Evolutionary conservation across 2,797 vertebrate genomes (phyloP).

Genomic region (Peromyscus aztecus): DNA sequence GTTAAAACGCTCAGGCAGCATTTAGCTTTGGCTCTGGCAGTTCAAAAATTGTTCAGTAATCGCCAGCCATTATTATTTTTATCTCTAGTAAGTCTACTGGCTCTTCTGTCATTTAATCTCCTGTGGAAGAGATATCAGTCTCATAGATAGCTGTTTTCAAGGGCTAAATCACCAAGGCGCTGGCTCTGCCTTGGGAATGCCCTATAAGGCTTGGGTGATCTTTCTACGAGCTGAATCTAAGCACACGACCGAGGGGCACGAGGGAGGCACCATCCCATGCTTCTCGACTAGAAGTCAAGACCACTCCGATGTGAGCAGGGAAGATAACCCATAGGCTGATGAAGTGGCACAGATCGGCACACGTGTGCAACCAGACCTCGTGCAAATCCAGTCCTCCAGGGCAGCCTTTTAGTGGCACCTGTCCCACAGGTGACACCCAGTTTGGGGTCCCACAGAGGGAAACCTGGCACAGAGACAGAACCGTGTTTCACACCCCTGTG

Average conservation of each 20-base stretch:
- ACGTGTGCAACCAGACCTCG: slow-evolving; percentile 81
- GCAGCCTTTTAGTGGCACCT: slow-evolving; percentile 77
- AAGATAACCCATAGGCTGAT: slow-evolving; percentile 77
- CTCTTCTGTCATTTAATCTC: slow-evolving; percentile 55
- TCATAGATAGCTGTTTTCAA: slow-evolving; percentile 48
- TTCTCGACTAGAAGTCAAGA: slow-evolving; percentile 77
- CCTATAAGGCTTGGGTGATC: background rate
- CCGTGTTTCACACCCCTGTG: slow-evolving; percentile 35
- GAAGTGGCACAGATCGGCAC: slow-evolving; percentile 79
- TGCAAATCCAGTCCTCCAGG: slow-evolving; percentile 81
- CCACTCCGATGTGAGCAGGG: slow-evolving; percentile 71
- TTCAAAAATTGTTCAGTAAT: slow-evolving; percentile 65
- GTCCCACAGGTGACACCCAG: slow-evolving; percentile 71
- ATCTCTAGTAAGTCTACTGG: slow-evolving; percentile 33
- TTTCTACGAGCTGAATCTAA: slow-evolving; percentile 15
- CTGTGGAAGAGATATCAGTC: slow-evolving; percentile 23
- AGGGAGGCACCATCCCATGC: background rate
- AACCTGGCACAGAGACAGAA: slow-evolving; percentile 71
- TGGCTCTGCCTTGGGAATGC: slow-evolving; percentile 25
- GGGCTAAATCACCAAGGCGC: slow-evolving; percentile 11
- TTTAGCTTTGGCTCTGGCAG: slow-evolving; percentile 44
- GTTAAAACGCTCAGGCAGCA: slow-evolving; percentile 11
- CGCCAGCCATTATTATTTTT: slow-evolving; percentile 29
- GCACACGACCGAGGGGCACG: background rate
- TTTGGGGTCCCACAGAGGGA: slow-evolving; percentile 74